Evolutionary conservation across 2,888 invertebrate genomes (phyloP), one percentile per base, ranked within the genome.

Genomic region (Drosophila mimica): DNA sequence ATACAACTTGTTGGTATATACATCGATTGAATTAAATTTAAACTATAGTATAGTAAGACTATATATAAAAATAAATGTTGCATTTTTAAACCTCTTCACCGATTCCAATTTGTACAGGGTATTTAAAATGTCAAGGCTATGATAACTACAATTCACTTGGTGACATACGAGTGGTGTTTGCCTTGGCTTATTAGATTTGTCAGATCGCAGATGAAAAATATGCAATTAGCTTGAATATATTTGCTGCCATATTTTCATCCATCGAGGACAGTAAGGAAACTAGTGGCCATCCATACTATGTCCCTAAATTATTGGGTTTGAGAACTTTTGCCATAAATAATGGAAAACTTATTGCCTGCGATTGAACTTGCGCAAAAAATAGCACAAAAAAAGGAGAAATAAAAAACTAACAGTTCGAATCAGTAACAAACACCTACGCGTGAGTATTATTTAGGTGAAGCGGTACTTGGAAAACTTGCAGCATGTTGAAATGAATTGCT

Each of bases 221-320:
- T 73, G 62, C 79, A 88, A 88, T 83, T 79, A 87, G 68, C 72
- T 76, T 74, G 57, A 81, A 83, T 79, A 75, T 71, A 81, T 89
- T 75, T 87, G 60, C 53, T 46, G 20, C 17, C 6, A 13, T 28
- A 38, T 49, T 11, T 17, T 52, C 8, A 28, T 17, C 38, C 34
- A 30, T 52, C 58, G 62, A 20, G 20, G n/a, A 15, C 20, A 40
- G 25, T 1, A 61, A 33, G 34, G 38, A n/a, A 25, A 9, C 6
- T 15, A 17, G 20, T 5, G 30, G 59, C 13, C 8, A 17, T 31
- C n/a, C 15, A 31, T 60, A 59, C 46, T 33, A 33, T 52, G 38
- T 20, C 33, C 11, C 66, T 56, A 57, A 77, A 56, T 79, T 72
- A 84, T 70, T 60, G 68, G 66, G 38, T 15, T 66, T 38, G 53